Evolutionary conservation across 2,113 vertebrate genomes (phyloP).

Genomic region (Myodes glareolus): DNA sequence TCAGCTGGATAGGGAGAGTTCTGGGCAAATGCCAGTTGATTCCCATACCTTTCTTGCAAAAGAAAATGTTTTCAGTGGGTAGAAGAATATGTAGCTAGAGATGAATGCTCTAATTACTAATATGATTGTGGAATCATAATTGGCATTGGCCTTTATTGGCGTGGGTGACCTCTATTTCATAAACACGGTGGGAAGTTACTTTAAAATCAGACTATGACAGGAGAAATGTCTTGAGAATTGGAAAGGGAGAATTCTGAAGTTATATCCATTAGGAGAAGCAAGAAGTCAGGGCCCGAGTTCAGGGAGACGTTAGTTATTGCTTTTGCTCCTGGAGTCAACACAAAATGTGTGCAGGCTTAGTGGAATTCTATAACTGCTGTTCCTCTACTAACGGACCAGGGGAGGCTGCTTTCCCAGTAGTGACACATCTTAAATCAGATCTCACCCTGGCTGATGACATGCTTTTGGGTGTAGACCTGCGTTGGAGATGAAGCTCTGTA

Average conservation of each 20-base stretch:
- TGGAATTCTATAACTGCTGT: conserved; percentile 24
- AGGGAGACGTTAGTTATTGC: conserved; percentile 5
- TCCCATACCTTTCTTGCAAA: background rate
- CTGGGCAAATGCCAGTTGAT: background rate
- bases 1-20: background rate
- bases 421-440: conserved; percentile 72
- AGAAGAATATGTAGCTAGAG: background rate
- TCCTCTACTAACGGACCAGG: background rate
- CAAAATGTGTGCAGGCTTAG: background rate
- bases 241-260: conserved; percentile 24
- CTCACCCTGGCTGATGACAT: conserved; percentile 59
- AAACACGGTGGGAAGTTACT: conserved; percentile 57
- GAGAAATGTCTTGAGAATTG: conserved; percentile 28
- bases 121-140: background rate
- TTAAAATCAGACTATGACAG: conserved; percentile 35
- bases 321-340: conserved; percentile 45
- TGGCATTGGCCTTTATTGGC: background rate
- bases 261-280: conserved; percentile 4
- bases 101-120: background rate
- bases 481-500: background rate
- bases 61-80: background rate
- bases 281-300: conserved; percentile 2
- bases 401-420: conserved; percentile 4
- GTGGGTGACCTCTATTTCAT: background rate
- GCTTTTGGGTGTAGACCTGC: conserved; percentile 56